Evolutionary conservation across 2,113 vertebrate species (phyloP).

Genomic region (Hydrochoerus hydrochaeris): DNA sequence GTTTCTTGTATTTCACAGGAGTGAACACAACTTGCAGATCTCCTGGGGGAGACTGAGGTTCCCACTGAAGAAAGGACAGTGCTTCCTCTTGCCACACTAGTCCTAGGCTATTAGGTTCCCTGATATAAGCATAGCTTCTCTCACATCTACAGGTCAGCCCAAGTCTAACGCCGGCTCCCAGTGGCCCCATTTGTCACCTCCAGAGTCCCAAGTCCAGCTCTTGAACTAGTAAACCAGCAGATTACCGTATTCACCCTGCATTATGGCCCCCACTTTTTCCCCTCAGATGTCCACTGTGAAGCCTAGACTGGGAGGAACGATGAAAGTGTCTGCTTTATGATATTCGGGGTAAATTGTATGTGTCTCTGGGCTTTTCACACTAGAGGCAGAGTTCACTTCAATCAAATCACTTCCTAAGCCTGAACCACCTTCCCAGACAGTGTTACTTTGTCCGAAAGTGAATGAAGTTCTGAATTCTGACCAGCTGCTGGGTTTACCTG

Average conservation of each 20-base stretch:
- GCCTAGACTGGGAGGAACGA: background rate
- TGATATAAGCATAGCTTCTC: background rate
- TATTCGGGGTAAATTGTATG: background rate
- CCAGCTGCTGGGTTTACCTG: background rate
- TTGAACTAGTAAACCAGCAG: conserved; percentile 5
- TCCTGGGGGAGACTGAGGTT: background rate
- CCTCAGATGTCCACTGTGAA: background rate
- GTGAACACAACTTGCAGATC: background rate
- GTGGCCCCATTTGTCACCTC: conserved; percentile 63
- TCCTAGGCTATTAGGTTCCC: background rate
- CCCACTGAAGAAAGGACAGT: background rate
- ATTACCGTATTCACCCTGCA: conserved; percentile 75
- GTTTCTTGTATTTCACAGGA: background rate
- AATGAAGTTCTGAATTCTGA: background rate
- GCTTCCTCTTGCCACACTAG: background rate
- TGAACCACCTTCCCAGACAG: background rate
- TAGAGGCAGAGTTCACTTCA: background rate
- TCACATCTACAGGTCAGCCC: conserved; percentile 38
- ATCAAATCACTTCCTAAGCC: background rate
- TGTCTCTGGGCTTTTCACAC: background rate
- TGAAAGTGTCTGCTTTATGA: background rate
- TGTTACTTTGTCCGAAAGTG: background rate
- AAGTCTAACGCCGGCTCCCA: background rate
- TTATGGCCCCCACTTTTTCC: background rate
- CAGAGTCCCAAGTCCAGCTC: conserved; percentile 79